Evolutionary conservation across 2,113 vertebrate species (phyloP).

Genomic region (Gyps fulvus): DNA sequence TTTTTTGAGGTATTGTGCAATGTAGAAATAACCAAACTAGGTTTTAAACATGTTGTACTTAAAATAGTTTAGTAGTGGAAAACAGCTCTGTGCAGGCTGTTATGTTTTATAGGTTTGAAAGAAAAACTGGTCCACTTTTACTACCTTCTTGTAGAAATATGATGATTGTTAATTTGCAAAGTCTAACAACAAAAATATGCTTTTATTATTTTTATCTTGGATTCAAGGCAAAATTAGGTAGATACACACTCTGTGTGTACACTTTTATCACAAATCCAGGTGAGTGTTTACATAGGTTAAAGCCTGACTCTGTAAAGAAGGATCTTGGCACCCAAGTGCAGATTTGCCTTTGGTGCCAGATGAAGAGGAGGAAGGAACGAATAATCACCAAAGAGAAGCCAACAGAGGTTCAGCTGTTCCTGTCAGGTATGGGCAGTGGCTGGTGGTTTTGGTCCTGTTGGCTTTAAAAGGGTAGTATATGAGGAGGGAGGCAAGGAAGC

Average conservation of each 20-base stretch:
- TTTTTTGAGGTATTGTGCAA: neutral
- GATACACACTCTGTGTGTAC: rapidly evolving
- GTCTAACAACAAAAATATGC: neutral
- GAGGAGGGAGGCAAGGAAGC: neutral
- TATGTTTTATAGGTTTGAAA: neutral
- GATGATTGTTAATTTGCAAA: neutral
- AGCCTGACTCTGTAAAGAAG: neutral
- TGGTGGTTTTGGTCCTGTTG: neutral
- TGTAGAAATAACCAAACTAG: neutral
- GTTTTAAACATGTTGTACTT: neutral
- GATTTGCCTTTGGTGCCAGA: neutral
- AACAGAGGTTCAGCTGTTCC: neutral
- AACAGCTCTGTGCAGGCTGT: neutral
- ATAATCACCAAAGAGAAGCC: neutral
- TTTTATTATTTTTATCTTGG: neutral
- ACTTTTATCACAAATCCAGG: neutral
- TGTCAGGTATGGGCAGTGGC: neutral
- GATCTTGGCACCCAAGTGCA: neutral
- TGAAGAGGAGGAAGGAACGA: neutral
- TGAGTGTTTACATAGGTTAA: neutral
- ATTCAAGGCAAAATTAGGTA: neutral
- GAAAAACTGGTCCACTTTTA: neutral
- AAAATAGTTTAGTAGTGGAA: neutral
- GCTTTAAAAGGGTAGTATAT: neutral
- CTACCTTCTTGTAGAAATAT: neutral